A percentile compares a stretch with the other conserved stretches of the same genome.
Evolutionary conservation across 2,888 invertebrate genomes (phyloP).

Genomic region (Platycheirus rosarum): DNA sequence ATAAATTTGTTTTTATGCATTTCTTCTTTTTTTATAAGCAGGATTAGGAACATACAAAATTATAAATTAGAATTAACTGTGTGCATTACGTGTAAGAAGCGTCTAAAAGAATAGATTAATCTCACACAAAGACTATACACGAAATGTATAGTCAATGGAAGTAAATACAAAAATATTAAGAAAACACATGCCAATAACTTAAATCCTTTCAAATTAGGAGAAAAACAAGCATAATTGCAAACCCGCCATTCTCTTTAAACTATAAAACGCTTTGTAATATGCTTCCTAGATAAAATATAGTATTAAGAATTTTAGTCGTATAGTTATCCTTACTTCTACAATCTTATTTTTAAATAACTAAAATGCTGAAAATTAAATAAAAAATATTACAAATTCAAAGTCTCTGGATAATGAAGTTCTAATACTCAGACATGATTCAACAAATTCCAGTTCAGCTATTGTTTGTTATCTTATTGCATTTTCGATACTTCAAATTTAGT

Average conservation of each 20-base stretch:
- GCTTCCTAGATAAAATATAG: constrained; percentile 43
- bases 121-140: not conserved
- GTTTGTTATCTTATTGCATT: constrained; percentile 86
- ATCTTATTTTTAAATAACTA: constrained; percentile 60
- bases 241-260: not conserved
- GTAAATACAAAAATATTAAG: not conserved
- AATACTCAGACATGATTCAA: constrained; percentile 17
- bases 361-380: constrained; percentile 57
- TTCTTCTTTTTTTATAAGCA: too few species aligned
- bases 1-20: too few species aligned
- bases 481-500: constrained; percentile 94
- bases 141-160: not conserved
- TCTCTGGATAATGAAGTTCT: constrained; percentile 46
- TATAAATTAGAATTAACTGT: constrained; percentile 16
- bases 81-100: constrained; percentile 11
- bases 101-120: constrained; percentile 1
- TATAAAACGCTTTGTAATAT: constrained; percentile 24
- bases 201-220: too few species aligned
- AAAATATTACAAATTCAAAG: constrained; percentile 42
- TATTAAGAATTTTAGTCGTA: constrained; percentile 49
- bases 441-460: constrained; percentile 2
- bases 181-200: too few species aligned
- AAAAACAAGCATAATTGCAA: too few species aligned
- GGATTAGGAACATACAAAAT: constrained; percentile 25
- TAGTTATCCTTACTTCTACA: constrained; percentile 47